Evolutionary conservation across 2,113 vertebrate genomes (phyloP).

Genomic region (Actenoides lindsayi): DNA sequence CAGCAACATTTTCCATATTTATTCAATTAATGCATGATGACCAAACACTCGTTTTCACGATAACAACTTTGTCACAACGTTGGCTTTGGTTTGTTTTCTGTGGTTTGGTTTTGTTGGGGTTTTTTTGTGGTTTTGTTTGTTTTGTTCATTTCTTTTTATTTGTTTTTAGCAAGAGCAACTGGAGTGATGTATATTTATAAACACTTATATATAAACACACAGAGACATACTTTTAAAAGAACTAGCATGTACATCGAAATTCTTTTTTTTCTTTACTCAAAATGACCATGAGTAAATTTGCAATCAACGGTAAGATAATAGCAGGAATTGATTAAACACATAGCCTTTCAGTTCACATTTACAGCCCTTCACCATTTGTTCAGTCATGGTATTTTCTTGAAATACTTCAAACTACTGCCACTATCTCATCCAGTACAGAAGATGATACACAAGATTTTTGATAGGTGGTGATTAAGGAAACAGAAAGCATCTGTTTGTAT

Average conservation of each 20-base stretch:
- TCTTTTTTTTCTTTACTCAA: neutral
- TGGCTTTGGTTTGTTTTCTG: neutral
- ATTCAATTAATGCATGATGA: neutral
- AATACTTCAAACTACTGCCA: neutral
- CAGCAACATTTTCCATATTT: neutral
- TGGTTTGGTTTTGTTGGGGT: neutral
- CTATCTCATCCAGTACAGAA: neutral
- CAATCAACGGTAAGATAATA: neutral
- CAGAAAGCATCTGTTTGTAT: neutral
- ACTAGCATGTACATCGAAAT: neutral
- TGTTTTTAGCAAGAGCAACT: neutral
- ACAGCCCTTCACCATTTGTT: neutral
- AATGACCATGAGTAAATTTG: neutral
- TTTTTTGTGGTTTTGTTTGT: neutral
- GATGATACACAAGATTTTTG: neutral
- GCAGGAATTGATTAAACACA: neutral
- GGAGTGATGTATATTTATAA: neutral
- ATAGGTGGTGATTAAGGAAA: neutral
- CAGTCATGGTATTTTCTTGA: neutral
- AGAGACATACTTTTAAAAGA: neutral
- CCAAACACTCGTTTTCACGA: neutral
- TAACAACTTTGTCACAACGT: neutral
- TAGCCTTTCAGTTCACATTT: neutral
- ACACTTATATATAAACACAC: neutral
- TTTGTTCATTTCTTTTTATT: neutral